Evolutionary conservation across 2,888 invertebrate species (phyloP).

Genomic region (Agrochola macilenta): DNA sequence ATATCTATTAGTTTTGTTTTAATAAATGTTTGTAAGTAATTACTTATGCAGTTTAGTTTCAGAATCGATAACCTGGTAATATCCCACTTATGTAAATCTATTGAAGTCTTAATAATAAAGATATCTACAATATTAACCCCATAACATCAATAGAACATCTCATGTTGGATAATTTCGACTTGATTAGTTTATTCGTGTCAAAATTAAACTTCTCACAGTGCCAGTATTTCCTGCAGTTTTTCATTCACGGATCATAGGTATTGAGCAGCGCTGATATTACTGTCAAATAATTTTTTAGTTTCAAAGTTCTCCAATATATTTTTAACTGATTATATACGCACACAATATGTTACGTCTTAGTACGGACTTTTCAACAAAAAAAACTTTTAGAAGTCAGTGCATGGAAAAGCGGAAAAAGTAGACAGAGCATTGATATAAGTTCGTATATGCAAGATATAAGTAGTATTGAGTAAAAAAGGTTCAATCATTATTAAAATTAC

Average conservation of each 20-base stretch:
- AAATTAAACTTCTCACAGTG: conserved; percentile 7
- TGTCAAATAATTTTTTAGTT: conserved; percentile 2
- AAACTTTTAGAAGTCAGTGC: neutral
- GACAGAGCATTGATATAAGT: too few species aligned
- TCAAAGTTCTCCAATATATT: neutral
- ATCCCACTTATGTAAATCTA: conserved; percentile 5
- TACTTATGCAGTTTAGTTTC: neutral
- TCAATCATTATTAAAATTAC: too few species aligned
- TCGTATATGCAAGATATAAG: too few species aligned
- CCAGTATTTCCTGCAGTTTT: conserved; percentile 42
- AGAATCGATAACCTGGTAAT: neutral
- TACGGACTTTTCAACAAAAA: neutral
- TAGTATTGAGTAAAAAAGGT: too few species aligned
- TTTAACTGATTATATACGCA: conserved; percentile 2
- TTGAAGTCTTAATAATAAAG: neutral
- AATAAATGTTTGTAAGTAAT: neutral
- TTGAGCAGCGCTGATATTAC: neutral
- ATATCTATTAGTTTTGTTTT: neutral
- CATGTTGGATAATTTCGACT: conserved; percentile 9
- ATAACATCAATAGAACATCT: conserved; percentile 8
- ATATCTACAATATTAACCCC: conserved; percentile 15
- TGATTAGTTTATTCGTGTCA: conserved; percentile 36
- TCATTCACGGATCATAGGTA: conserved; percentile 28
- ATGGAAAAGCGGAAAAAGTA: neutral
- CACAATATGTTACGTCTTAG: neutral